Conservation (phyloP, 2,113 vertebrate genomes). For the Panurus biarmicus region DNA sequence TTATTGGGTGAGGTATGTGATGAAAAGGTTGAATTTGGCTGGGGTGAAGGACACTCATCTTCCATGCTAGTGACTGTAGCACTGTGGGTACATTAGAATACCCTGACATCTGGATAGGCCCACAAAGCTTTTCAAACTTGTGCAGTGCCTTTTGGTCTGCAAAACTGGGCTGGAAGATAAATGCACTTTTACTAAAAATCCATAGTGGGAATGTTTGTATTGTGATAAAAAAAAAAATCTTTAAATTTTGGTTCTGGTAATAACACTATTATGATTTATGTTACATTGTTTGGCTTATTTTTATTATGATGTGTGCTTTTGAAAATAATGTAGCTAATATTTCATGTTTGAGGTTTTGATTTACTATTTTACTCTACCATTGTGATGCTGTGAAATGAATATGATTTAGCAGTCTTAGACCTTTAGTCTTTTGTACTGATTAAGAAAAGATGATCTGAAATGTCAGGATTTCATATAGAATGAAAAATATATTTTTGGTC, state of each 20-base stretch:
- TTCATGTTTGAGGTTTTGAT: not conserved
- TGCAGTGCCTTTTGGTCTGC: not conserved
- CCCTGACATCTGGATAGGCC: not conserved
- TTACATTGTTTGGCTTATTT: not conserved
- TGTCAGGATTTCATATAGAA: not conserved
- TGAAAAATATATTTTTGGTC: not conserved
- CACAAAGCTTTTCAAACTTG: not conserved
- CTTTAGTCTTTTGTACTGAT: not conserved
- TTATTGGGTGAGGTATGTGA: not conserved
- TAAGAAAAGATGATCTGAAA: not conserved
- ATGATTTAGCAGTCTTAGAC: not conserved
- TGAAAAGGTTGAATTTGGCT: not conserved
- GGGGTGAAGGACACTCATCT: not conserved
- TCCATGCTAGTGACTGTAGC: too few species aligned
- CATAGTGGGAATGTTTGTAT: not conserved
- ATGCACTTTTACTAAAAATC: not conserved
- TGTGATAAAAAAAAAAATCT: not conserved
- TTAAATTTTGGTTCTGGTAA: not conserved
- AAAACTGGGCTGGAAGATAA: not conserved
- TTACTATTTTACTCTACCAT: not conserved
- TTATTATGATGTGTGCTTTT: not conserved
- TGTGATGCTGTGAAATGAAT: not conserved
- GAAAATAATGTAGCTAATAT: not conserved
- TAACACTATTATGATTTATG: not conserved
- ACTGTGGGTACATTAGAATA: not conserved